Evolutionary conservation across 2,797 vertebrate genomes (phyloP).

Genomic region (Gymnothorax reevesii): DNA sequence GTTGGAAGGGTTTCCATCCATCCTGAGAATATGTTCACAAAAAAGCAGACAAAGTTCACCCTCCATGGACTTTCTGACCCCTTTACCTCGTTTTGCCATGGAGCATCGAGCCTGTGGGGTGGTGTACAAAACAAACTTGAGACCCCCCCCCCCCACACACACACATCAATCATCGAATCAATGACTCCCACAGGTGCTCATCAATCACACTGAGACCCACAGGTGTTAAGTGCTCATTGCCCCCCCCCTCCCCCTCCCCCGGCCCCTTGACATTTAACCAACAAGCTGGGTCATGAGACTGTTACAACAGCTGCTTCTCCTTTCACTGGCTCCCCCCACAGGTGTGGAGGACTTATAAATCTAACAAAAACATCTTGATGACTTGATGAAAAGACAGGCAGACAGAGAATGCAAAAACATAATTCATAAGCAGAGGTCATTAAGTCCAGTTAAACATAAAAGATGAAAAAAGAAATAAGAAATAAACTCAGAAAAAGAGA

Average conservation of each 20-base stretch:
- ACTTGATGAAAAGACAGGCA: too few species aligned
- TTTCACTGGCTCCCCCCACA: too few species aligned
- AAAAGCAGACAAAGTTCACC: constrained; percentile 60
- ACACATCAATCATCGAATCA: constrained; percentile 30
- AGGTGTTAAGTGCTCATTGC: constrained; percentile 43
- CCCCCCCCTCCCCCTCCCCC: constrained; percentile 11
- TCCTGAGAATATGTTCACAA: neutral
- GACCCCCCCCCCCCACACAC: constrained; percentile 37
- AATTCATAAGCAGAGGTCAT: too few species aligned
- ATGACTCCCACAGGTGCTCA: constrained; percentile 46
- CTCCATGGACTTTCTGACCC: constrained; percentile 23
- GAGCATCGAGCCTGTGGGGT: constrained; percentile 48
- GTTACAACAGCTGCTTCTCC: too few species aligned
- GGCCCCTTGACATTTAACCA: constrained; percentile 44
- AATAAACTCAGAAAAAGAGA: too few species aligned
- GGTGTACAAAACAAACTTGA: constrained; percentile 45
- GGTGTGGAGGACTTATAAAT: too few species aligned
- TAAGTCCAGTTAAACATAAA: too few species aligned
- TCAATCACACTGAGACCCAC: constrained; percentile 32
- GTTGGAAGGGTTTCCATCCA: neutral
- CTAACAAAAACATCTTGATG: too few species aligned
- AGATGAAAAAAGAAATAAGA: too few species aligned
- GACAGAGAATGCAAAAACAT: too few species aligned
- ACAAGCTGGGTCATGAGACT: constrained; percentile 40
- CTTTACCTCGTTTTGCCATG: constrained; percentile 44